phyloP scores from a whole-genome alignment of 2,797 vertebrate species.

The Dromococcyx pavoninus region DNA sequence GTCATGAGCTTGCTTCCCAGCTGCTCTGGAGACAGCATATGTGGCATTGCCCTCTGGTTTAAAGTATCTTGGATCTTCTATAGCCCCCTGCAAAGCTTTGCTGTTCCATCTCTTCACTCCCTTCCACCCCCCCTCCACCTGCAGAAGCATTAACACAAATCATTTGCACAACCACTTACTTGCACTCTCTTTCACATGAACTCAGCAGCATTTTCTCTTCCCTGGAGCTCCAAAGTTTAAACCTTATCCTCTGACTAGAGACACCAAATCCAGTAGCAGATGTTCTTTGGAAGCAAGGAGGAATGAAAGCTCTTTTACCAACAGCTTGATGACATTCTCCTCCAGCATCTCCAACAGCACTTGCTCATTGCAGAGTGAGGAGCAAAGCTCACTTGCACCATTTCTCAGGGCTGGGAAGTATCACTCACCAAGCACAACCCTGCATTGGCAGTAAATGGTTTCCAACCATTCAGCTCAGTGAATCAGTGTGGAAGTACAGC shows the following conservation, averaged over 20 bases:
- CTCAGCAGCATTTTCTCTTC: neutral
- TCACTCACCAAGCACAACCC: fast-evolving
- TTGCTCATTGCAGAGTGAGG: neutral
- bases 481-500: neutral
- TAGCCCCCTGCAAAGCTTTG: neutral
- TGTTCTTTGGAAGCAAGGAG: neutral
- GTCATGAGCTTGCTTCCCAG: neutral
- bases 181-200: neutral
- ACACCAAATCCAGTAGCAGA: neutral
- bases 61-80: neutral
- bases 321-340: neutral
- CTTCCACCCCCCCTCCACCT: neutral
- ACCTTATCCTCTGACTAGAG: neutral
- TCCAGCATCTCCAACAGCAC: neutral
- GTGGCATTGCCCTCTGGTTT: neutral
- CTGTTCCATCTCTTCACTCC: neutral
- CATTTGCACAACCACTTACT: neutral
- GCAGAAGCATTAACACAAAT: neutral
- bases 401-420: neutral
- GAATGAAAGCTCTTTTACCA: neutral
- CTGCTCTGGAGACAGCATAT: neutral
- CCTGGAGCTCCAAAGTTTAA: neutral
- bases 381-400: neutral
- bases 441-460: neutral
- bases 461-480: neutral